Evolutionary conservation across 1,140 invertebrate species (phyloP).

Genomic region (Eumaeus atala): DNA sequence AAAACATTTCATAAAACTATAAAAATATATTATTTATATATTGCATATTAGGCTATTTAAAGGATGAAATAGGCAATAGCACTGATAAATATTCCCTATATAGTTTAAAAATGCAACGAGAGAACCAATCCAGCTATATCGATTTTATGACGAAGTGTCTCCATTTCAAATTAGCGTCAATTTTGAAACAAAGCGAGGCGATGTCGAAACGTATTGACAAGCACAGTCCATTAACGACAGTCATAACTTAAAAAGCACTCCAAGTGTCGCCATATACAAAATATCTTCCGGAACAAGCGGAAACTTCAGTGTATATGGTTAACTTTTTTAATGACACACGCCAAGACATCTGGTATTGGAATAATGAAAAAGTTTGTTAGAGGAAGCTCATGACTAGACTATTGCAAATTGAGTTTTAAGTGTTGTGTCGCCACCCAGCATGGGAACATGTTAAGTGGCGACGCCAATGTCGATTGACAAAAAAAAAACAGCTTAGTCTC

Average conservation of each 20-base stretch:
- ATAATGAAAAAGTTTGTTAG: constrained; percentile 33
- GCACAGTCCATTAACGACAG: constrained; percentile 6
- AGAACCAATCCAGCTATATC: constrained; percentile 5
- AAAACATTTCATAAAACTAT: no score
- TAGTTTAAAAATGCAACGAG: not conserved
- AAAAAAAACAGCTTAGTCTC: constrained; percentile 28
- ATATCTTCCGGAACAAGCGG: constrained; percentile 9
- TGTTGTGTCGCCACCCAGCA: constrained; percentile 69
- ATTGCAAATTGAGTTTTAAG: constrained; percentile 63
- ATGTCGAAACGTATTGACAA: constrained; percentile 30
- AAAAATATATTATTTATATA: no score
- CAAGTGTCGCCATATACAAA: not conserved
- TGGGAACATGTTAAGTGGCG: constrained; percentile 62
- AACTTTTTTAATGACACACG: constrained; percentile 9
- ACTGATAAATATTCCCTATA: no score
- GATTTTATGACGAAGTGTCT: constrained; percentile 28
- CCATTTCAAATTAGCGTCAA: constrained; percentile 26
- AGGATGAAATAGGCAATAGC: no score
- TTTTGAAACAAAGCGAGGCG: constrained; percentile 38
- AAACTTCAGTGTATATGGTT: constrained; percentile 5
- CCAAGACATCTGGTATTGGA: not conserved
- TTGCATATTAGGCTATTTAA: no score
- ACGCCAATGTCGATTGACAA: constrained; percentile 32
- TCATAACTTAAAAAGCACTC: constrained; percentile 7
- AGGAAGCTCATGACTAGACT: constrained; percentile 57